Evolutionary conservation across 2,113 vertebrate genomes (phyloP).

Genomic region (Naja naja): DNA sequence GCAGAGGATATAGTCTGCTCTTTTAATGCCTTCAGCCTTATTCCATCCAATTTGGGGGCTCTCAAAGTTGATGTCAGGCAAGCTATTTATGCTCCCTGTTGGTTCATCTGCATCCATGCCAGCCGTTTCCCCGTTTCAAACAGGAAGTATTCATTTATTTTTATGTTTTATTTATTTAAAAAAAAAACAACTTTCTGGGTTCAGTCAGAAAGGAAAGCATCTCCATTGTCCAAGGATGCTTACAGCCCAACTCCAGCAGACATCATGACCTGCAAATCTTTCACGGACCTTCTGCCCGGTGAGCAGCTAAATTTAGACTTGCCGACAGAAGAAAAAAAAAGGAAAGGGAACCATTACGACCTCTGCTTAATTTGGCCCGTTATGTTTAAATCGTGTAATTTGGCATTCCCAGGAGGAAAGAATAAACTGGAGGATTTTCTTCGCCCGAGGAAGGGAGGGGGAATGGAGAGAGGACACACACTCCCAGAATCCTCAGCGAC

Average conservation of each 20-base stretch:
- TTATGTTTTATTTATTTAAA: too few species aligned
- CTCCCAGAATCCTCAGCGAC: too few species aligned
- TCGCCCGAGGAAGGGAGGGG: too few species aligned
- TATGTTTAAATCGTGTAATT: too few species aligned
- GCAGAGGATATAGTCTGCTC: too few species aligned
- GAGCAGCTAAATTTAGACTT: neutral
- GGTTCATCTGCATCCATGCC: neutral
- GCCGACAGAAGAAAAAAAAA: neutral
- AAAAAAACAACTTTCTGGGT: neutral
- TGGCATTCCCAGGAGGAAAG: neutral
- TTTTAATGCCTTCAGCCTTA: neutral
- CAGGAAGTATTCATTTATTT: neutral
- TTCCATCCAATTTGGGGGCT: neutral
- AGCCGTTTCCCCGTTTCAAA: neutral
- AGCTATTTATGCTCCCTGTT: neutral
- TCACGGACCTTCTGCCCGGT: rapidly evolving
- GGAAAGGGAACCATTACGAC: neutral
- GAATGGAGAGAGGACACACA: too few species aligned
- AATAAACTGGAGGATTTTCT: neutral
- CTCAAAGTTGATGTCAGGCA: neutral
- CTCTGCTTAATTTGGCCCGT: neutral
- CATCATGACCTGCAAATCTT: neutral
- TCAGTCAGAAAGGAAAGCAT: neutral
- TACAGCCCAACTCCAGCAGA: neutral
- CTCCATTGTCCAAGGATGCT: neutral